These are phyloP conservation scores for Diploptera punctata DNA, from an alignment of 2,888 invertebrate genomes.

Conservation along the genomic window DNA sequence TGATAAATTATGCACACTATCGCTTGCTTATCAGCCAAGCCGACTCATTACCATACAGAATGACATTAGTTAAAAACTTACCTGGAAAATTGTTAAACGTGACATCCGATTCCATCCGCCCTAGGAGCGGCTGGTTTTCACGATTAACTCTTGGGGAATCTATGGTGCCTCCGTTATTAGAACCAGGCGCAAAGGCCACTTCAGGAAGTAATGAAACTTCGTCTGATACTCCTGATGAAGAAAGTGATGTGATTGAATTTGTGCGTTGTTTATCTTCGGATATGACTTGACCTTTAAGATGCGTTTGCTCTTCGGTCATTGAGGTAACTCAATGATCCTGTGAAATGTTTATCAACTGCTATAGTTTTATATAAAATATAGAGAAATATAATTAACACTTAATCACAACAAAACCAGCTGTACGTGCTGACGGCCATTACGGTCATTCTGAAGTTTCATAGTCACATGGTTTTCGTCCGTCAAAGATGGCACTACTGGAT, in stretches of 20 bases:
- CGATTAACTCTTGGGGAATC: conserved; percentile 84
- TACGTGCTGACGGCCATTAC: conserved; percentile 28
- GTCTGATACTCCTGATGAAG: conserved; percentile 56
- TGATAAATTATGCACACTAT: neutral
- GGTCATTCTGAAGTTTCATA: neutral
- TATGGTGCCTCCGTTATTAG: conserved; percentile 68
- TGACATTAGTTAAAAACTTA: conserved; percentile 51
- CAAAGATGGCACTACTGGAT: conserved; percentile 14
- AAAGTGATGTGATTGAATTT: conserved; percentile 47
- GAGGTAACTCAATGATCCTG: conserved; percentile 37
- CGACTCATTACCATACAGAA: no score
- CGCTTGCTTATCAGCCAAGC: neutral
- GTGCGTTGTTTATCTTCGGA: conserved; percentile 42
- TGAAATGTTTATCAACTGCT: conserved; percentile 3
- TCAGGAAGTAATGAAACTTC: conserved; percentile 83
- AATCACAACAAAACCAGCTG: conserved; percentile 22
- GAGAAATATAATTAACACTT: neutral
- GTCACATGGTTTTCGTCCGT: conserved; percentile 29
- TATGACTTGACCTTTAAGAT: conserved; percentile 44
- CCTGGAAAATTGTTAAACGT: conserved; percentile 89
- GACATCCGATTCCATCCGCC: conserved; percentile 76
- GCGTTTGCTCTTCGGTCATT: conserved; percentile 49
- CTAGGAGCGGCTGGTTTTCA: conserved; percentile 93
- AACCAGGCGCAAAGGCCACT: conserved; percentile 68
- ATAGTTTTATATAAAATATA: neutral